A percentile compares a stretch with the other conserved stretches of the same genome.
Conservation (phyloP, 2,888 invertebrate species). For the Aphrophora alni region DNA sequence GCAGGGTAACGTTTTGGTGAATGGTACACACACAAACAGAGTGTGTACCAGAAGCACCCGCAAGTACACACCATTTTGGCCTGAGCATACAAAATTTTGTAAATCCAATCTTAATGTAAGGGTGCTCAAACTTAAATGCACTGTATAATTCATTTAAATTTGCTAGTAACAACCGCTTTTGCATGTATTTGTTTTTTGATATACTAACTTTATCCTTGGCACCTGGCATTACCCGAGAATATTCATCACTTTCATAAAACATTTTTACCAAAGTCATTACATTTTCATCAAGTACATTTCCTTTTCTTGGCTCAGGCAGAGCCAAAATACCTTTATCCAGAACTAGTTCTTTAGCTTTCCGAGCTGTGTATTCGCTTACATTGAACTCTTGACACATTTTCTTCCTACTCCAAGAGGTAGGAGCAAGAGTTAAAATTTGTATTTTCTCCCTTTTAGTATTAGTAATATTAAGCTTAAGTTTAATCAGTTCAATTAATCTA, state of each 20-base stretch:
- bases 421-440: constrained; percentile 18
- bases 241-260: constrained; percentile 11
- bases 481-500: neutral
- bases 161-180: constrained; percentile 7
- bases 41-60: neutral
- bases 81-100: neutral
- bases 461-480: constrained; percentile 1
- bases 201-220: constrained; percentile 3
- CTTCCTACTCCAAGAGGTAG: neutral
- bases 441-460: neutral
- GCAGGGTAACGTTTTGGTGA: constrained; percentile 1
- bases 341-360: neutral
- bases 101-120: neutral
- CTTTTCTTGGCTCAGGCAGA: constrained; percentile 11
- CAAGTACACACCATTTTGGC: constrained; percentile 4
- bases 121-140: constrained; percentile 2
- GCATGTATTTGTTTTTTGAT: constrained; percentile 13
- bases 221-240: constrained; percentile 3
- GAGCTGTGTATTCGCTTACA: too few species aligned
- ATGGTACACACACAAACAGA: constrained; percentile 16
- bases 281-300: constrained; percentile 4
- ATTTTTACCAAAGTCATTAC: neutral
- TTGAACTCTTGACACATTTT: neutral
- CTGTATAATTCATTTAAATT: neutral
- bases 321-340: constrained; percentile 3